Evolutionary conservation across 2,113 vertebrate species (phyloP).

Genomic region (Polyodon spathula): DNA sequence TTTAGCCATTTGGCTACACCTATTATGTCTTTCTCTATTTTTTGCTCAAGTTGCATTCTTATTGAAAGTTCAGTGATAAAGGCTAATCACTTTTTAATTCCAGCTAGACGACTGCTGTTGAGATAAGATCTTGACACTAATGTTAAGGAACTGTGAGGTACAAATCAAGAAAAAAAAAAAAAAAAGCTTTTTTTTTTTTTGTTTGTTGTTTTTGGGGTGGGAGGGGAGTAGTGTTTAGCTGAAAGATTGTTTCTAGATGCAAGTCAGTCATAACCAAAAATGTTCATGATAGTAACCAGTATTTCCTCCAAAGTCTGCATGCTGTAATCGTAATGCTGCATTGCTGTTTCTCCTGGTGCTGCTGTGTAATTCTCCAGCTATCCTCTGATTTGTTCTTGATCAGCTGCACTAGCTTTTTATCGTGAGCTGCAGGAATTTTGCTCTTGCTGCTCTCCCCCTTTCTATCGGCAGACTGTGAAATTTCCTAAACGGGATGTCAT

Average conservation of each 20-base stretch:
- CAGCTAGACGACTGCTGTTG: slow-evolving; percentile 40
- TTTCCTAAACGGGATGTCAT: slow-evolving; percentile 59
- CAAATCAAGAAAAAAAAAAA: too few species aligned
- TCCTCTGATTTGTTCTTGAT: slow-evolving; percentile 52
- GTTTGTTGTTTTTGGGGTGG: slow-evolving; percentile 12
- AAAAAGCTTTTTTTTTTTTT: too few species aligned
- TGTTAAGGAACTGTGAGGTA: too few species aligned
- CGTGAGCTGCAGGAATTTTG: slow-evolving; percentile 61
- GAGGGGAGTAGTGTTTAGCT: slow-evolving; percentile 23
- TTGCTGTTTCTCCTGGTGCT: slow-evolving; percentile 54
- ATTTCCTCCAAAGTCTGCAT: slow-evolving; percentile 39
- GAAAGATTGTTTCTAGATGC: slow-evolving; percentile 38
- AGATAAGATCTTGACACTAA: slow-evolving; percentile 18
- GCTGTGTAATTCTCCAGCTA: slow-evolving; percentile 42
- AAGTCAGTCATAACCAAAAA: slow-evolving; percentile 50
- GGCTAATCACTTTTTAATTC: slow-evolving; percentile 36
- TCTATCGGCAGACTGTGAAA: slow-evolving; percentile 46
- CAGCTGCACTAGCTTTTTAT: slow-evolving; percentile 49
- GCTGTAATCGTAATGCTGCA: slow-evolving; percentile 60
- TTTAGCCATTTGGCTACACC: too few species aligned
- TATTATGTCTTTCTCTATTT: too few species aligned
- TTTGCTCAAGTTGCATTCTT: slow-evolving; percentile 9
- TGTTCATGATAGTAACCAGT: slow-evolving; percentile 55
- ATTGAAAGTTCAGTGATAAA: slow-evolving; percentile 10
- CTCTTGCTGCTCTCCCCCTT: slow-evolving; percentile 30